Base-by-base conservation (phyloP, 2,888 invertebrate species). In the Embidobia sp. region DNA sequence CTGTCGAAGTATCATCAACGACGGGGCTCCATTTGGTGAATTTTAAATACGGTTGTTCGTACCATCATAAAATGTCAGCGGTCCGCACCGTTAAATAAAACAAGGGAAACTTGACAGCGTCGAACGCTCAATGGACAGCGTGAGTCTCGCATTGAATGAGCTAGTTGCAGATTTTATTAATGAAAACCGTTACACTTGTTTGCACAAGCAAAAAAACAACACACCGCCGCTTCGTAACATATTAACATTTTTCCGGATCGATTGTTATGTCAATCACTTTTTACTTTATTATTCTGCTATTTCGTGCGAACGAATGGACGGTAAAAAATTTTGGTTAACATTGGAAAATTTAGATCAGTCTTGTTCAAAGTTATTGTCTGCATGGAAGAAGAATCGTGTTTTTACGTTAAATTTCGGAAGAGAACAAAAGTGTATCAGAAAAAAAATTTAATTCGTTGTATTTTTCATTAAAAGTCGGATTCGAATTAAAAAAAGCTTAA, bases 41-140 rank as follows among this genome's bases (percentile, higher is more conserved):
- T 61, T 74, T 67, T 67, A 66, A 67, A 74, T 59, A 29, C 76
- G 75, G 63, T 61, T 33, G 57, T 67, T 69, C 53, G 67, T 46
- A 26, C 15, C 51, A 49, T 49, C 63, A 76, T 67, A 67, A 74
- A 74, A 61, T 48, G 74, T 61, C 74, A 61, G 67, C 48, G 48
- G 48, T 75, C 40, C 75, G 57, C 42, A 59, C 63, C 67, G 69
- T 61, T 67, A 67, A 75, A 75, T 63, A 51, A 69, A 75, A 75
- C 63, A 67, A 64, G 51, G 57, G 26, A 49, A 57, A 55, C 69
- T 69, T 75, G 69, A 75, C 69, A 74, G 40, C 48, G 6, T 29
- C 15, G 48, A 59, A 37, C 29, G 66, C 49, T 61, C 37, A 59
- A 74, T 66, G 74, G 61, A 74, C 74, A 57, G 35, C 33, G 35